phyloP scores from a whole-genome alignment of 35 echinoderm and acorn worm genomes.

The Patiria miniata region DNA sequence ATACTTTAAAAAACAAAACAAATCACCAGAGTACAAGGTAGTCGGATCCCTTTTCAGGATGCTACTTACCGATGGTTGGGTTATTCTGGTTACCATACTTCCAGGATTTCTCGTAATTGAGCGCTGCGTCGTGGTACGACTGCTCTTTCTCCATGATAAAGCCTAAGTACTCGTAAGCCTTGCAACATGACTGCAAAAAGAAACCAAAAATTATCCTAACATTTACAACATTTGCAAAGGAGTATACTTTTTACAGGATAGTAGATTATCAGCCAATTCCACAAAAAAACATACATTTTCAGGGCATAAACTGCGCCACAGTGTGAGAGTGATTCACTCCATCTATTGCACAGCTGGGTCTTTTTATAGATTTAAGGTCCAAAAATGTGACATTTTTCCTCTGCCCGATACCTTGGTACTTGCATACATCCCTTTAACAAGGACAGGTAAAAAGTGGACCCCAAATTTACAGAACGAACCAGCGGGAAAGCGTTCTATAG shows the following conservation, averaged over 20 bases:
- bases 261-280: not conserved
- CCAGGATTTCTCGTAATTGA: constrained; percentile 93
- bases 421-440: too few species aligned
- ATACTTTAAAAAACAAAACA: not conserved
- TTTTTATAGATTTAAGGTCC: too few species aligned
- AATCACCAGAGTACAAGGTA: not conserved
- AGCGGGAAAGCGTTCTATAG: too few species aligned
- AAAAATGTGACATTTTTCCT: too few species aligned
- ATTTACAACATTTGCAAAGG: too few species aligned
- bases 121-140: constrained; percentile 86
- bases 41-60: not conserved
- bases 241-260: not conserved
- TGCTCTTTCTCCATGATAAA: constrained; percentile 99
- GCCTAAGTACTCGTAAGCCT: constrained; percentile 97
- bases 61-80: constrained; percentile 84
- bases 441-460: too few species aligned
- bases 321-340: not conserved
- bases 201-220: too few species aligned
- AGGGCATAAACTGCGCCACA: too few species aligned
- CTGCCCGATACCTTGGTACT: too few species aligned
- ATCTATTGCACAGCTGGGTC: too few species aligned
- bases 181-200: constrained; percentile 75
- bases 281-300: too few species aligned
- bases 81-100: constrained; percentile 84
- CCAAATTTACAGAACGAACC: too few species aligned